Evolutionary conservation across 1,140 invertebrate species (phyloP).

Genomic region (Heterodera carotae): DNA sequence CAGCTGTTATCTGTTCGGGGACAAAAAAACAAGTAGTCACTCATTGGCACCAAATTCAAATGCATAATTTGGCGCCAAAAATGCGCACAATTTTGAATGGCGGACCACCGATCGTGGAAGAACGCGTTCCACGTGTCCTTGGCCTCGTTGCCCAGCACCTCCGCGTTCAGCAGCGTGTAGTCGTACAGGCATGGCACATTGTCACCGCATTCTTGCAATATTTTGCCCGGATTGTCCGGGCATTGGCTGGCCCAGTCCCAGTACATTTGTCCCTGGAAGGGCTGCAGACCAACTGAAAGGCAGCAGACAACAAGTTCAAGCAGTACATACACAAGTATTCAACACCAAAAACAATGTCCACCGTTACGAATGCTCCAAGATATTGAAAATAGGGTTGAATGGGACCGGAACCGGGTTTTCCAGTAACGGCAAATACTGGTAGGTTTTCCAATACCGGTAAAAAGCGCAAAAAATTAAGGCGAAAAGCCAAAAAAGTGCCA

Average conservation of each 20-base stretch:
- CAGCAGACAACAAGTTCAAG: neutral
- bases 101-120: constrained; percentile 45
- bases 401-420: no score
- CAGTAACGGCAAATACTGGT: no score
- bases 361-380: no score
- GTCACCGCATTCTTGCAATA: constrained; percentile 60
- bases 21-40: neutral
- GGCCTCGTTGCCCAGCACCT: constrained; percentile 58
- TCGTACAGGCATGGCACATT: constrained; percentile 63
- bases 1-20: constrained; percentile 62
- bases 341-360: no score
- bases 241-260: constrained; percentile 57
- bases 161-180: constrained; percentile 59
- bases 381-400: no score
- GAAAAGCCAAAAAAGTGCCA: no score
- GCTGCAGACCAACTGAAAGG: constrained; percentile 58
- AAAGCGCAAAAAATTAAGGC: no score
- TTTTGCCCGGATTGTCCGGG: constrained; percentile 62
- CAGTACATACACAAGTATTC: neutral
- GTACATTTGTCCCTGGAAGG: constrained; percentile 53
- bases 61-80: neutral
- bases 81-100: constrained; percentile 58
- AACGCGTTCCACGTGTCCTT: constrained; percentile 59
- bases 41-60: neutral
- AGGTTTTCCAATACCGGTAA: no score